Evolutionary conservation across 2,888 invertebrate genomes (phyloP).

Genomic region (Ophraella communa): DNA sequence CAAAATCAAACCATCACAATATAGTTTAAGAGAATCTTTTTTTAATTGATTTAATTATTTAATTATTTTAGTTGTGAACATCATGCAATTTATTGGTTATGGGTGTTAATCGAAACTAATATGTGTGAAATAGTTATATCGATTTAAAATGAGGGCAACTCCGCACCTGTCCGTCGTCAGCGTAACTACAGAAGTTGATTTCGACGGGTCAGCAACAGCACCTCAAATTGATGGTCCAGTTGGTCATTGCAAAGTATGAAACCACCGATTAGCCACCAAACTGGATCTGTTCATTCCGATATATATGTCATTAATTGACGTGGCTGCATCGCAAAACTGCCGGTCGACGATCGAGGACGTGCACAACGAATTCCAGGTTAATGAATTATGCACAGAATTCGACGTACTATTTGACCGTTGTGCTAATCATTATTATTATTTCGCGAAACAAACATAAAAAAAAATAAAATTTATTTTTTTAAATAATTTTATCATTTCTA

Average conservation of each 20-base stretch:
- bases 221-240: slow-evolving; percentile 33
- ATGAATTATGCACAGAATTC: slow-evolving; percentile 16
- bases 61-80: too few relatives aligned
- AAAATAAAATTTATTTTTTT: too few relatives aligned
- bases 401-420: not conserved
- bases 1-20: too few relatives aligned
- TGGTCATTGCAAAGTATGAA: slow-evolving; percentile 19
- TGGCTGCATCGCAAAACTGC: slow-evolving; percentile 21
- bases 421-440: not conserved
- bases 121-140: too few relatives aligned
- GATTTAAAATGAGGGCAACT: not conserved
- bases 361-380: slow-evolving; percentile 6
- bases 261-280: slow-evolving; percentile 20
- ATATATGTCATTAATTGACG: slow-evolving; percentile 35
- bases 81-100: too few relatives aligned
- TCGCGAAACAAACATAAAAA: too few relatives aligned
- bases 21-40: too few relatives aligned
- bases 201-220: slow-evolving; percentile 30
- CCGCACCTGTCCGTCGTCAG: not conserved
- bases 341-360: slow-evolving; percentile 9
- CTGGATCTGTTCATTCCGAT: slow-evolving; percentile 22
- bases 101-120: too few relatives aligned
- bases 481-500: too few relatives aligned
- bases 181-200: slow-evolving; percentile 43
- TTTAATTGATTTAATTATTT: too few relatives aligned